A percentile compares a stretch with the other conserved stretches of the same genome.
phyloP scores from a whole-genome alignment of 2,113 vertebrate species.

The Rissa tridactyla region DNA sequence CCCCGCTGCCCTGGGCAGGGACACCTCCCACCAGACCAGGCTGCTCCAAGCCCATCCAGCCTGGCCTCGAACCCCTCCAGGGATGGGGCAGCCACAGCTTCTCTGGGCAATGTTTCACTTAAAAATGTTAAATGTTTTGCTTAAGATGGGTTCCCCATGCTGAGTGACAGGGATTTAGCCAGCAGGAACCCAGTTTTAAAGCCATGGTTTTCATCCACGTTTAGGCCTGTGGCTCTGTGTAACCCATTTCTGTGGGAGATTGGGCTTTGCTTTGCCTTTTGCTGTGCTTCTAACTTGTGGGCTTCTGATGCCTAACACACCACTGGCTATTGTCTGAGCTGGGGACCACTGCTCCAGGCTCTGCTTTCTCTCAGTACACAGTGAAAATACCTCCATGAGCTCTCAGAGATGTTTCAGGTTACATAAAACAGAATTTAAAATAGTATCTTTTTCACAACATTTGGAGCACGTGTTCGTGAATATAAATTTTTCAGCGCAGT shows the following conservation, averaged over 20 bases:
- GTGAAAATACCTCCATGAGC: not conserved
- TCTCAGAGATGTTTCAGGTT: slow-evolving; percentile 23
- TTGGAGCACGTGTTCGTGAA: slow-evolving; percentile 39
- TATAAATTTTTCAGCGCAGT: slow-evolving; percentile 25
- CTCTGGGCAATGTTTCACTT: not conserved
- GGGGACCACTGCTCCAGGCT: not conserved
- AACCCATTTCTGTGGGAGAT: not conserved
- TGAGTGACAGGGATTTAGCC: not conserved
- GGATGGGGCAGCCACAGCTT: not conserved
- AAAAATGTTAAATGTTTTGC: not conserved
- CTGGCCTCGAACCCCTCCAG: not conserved
- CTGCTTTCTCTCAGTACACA: not conserved
- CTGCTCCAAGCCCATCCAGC: not conserved
- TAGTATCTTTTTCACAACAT: slow-evolving; percentile 51
- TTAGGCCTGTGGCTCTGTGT: not conserved
- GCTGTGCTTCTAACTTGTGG: not conserved
- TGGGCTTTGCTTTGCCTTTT: not conserved
- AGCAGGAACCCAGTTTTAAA: not conserved
- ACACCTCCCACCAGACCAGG: not conserved
- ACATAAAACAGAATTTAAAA: slow-evolving; percentile 50
- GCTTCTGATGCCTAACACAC: not conserved
- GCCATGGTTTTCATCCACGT: not conserved
- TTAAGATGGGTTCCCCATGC: accelerated
- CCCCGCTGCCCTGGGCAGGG: not conserved
- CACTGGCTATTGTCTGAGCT: not conserved